A percentile compares a stretch with the other conserved stretches of the same genome.
These are phyloP conservation scores for Clivina fossor DNA, from an alignment of 2,888 invertebrate species.

Conservation along the genomic window DNA sequence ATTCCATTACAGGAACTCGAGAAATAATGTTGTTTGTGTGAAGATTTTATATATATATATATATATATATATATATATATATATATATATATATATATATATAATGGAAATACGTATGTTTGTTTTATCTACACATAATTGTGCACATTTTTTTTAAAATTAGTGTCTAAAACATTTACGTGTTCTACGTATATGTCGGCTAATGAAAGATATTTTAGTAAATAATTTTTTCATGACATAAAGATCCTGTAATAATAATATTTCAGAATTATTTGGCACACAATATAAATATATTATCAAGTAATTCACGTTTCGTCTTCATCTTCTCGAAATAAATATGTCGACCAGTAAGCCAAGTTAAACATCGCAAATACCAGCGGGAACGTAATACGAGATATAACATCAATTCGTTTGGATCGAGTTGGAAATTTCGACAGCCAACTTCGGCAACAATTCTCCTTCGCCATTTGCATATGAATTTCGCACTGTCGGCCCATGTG, in stretches of 20 bases:
- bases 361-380: constrained; percentile 86
- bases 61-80: too few species aligned
- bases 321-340: constrained; percentile 73
- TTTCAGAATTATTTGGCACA: background rate
- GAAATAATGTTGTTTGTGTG: too few species aligned
- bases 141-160: constrained; percentile 7
- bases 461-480: constrained; percentile 75
- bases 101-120: too few species aligned
- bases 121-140: constrained; percentile 8
- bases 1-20: too few species aligned
- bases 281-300: background rate
- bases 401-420: constrained; percentile 86
- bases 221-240: background rate
- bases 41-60: too few species aligned
- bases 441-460: constrained; percentile 80
- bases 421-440: constrained; percentile 91
- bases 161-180: constrained; percentile 11
- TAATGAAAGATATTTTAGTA: background rate
- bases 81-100: too few species aligned
- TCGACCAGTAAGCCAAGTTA: constrained; percentile 85
- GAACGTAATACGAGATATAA: constrained; percentile 87
- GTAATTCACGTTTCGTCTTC: constrained; percentile 54
- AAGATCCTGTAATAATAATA: background rate
- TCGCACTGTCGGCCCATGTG: constrained; percentile 63
- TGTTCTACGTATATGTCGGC: background rate